These are phyloP conservation scores for Eupristina koningsbergeri DNA, from an alignment of 1,140 invertebrate genomes.

Conservation along the genomic window DNA sequence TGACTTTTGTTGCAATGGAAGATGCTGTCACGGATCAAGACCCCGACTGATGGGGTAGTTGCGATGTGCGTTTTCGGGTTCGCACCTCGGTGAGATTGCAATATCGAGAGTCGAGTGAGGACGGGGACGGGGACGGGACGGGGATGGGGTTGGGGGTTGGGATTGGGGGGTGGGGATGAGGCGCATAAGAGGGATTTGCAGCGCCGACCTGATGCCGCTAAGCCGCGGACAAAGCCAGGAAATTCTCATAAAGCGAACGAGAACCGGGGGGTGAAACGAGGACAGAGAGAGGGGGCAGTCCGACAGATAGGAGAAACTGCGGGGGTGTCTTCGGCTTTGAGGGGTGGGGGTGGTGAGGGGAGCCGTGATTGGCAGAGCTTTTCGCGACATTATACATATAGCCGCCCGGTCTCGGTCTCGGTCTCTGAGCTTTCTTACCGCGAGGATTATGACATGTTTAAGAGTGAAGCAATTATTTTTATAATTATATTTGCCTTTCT, in stretches of 20 bases:
- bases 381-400: conserved; percentile 16
- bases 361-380: conserved; percentile 14
- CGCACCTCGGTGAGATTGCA: conserved; percentile 1
- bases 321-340: not conserved
- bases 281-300: not conserved
- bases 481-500: not conserved
- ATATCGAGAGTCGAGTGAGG: not conserved
- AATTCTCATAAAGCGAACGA: conserved; percentile 18
- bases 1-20: not conserved
- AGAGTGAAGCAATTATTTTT: not conserved
- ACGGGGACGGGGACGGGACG: too few species aligned
- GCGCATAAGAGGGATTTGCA: not conserved
- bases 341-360: not conserved
- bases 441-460: not conserved
- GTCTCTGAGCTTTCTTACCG: not conserved
- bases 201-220: conserved; percentile 6
- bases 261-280: not conserved
- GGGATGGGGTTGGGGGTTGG: too few species aligned
- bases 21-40: not conserved
- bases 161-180: too few species aligned
- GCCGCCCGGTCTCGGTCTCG: too few species aligned
- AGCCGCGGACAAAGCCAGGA: conserved; percentile 13
- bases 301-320: not conserved
- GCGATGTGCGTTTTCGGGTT: not conserved
- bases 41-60: not conserved